Base-by-base conservation (phyloP, 2,888 invertebrate genomes). In the Dendrolimus pini region DNA sequence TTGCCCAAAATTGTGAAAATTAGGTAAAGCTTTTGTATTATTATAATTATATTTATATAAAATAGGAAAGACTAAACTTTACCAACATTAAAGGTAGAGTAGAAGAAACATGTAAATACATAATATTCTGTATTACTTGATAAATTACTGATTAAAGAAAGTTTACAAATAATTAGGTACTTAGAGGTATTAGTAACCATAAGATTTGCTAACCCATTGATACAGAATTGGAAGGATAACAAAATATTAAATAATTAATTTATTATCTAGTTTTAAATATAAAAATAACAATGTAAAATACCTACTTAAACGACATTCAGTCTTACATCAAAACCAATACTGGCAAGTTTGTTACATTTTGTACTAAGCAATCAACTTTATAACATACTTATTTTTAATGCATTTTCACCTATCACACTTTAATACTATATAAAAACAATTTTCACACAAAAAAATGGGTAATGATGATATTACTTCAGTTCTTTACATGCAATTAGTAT, bases 291-390 rank as follows among this genome's bases (percentile, higher is more conserved):
- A 81, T 80, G 70, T 67, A 66, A 71, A 64, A 70, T 69, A 71
- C 62, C 68, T 68, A 69, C 78, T 82, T 78, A 84, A 80, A 89
- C 78, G 89, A 89, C 87, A 83, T 86, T 90, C 90, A 90, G 90
- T 90, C 90, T 90, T 86, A 84, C 74, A 87, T 86, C 78, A 84
- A 82, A 89, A 89, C 90, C 90, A 90, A 90, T 90, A 90, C 89
- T 90, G 90, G 90, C 90, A 90, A 90, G 89, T 89, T 88, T 85
- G 83, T 88, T 88, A 83, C 74, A 85, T 81, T 89, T 90, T 90
- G 90, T 90, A 90, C 90, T 89, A 88, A 87, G 82, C 82, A 85
- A 86, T 83, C 74, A 82, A 81, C 75, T 80, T 61, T 67, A 71
- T 59, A 66, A 70, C 68, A 71, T 77, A 71, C 71, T 74, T 75